Conservation (phyloP, 1,140 invertebrate genomes). For the Hormaphis cornu region DNA sequence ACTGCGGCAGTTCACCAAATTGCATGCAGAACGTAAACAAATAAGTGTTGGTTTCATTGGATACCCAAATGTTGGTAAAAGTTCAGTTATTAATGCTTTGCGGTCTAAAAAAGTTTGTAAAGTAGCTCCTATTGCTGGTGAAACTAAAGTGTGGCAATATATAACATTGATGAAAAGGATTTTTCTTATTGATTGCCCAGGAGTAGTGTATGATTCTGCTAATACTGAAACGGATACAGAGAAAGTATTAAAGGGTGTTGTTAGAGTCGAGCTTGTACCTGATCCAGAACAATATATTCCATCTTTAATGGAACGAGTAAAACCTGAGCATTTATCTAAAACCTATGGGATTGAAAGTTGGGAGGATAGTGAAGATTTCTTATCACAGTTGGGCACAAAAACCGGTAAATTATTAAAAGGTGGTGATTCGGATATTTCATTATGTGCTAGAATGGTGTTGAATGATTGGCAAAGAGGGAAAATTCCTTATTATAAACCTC, state of each 20-base stretch:
- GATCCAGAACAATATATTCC: slow-evolving; percentile 91
- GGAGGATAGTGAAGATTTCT: slow-evolving; percentile 74
- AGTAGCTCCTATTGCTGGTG: slow-evolving; percentile 96
- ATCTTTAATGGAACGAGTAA: slow-evolving; percentile 76
- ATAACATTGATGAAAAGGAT: slow-evolving; percentile 96
- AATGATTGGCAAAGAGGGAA: slow-evolving; percentile 99
- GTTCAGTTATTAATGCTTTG: slow-evolving; percentile 94
- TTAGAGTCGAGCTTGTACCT: slow-evolving; percentile 88
- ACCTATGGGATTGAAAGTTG: slow-evolving; percentile 83
- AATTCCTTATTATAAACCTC: slow-evolving; percentile 85
- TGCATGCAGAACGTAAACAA: slow-evolving; percentile 92
- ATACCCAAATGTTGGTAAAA: slow-evolving; percentile 98
- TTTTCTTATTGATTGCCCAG: slow-evolving; percentile 98
- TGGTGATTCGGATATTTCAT: slow-evolving; percentile 84
- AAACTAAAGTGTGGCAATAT: slow-evolving; percentile 99
- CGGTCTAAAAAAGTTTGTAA: slow-evolving; percentile 94
- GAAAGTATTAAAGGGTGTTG: slow-evolving; percentile 91
- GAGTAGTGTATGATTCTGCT: slow-evolving; percentile 89
- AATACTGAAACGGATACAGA: slow-evolving; percentile 89
- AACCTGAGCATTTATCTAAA: slow-evolving; percentile 78
- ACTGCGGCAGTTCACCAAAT: slow-evolving; percentile 89
- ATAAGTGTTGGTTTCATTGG: slow-evolving; percentile 99
- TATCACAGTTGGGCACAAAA: slow-evolving; percentile 79
- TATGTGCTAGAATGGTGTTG: slow-evolving; percentile 86
- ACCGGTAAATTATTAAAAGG: slow-evolving; percentile 89